Evolutionary conservation across 2,797 vertebrate genomes (phyloP).

Genomic region (Cuculus canorus): DNA sequence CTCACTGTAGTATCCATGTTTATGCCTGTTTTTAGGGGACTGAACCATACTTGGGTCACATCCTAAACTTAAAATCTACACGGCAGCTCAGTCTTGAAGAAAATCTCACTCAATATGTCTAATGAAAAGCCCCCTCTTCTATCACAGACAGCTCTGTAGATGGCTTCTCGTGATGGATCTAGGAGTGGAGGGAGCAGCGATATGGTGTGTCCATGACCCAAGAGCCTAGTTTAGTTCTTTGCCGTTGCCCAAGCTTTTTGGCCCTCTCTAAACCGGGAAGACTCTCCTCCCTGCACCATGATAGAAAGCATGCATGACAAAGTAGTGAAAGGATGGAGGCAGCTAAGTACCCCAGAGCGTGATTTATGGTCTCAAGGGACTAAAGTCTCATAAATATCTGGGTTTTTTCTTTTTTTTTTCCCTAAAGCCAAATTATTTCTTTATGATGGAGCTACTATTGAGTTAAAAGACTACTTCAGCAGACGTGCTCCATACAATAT

Average conservation of each 20-base stretch:
- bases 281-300: not conserved
- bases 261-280: not conserved
- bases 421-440: not conserved
- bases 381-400: not conserved
- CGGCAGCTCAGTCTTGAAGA: not conserved
- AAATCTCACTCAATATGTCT: not conserved
- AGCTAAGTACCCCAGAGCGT: not conserved
- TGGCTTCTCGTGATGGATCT: not conserved
- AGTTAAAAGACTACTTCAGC: not conserved
- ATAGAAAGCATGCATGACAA: not conserved
- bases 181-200: not conserved
- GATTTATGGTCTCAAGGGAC: not conserved
- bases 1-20: not conserved
- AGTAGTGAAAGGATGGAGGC: not conserved
- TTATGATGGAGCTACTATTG: not conserved
- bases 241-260: not conserved
- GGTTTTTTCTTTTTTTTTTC: fast-evolving
- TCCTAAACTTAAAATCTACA: not conserved
- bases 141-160: not conserved
- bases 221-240: not conserved
- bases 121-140: not conserved
- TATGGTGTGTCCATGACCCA: not conserved
- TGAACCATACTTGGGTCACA: not conserved
- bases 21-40: not conserved
- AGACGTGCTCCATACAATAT: not conserved